Percentiles rank a stretch among this genome's conserved stretches.
Conservation (phyloP, 2,797 vertebrate species). For the Pseudochaenichthys georgianus region DNA sequence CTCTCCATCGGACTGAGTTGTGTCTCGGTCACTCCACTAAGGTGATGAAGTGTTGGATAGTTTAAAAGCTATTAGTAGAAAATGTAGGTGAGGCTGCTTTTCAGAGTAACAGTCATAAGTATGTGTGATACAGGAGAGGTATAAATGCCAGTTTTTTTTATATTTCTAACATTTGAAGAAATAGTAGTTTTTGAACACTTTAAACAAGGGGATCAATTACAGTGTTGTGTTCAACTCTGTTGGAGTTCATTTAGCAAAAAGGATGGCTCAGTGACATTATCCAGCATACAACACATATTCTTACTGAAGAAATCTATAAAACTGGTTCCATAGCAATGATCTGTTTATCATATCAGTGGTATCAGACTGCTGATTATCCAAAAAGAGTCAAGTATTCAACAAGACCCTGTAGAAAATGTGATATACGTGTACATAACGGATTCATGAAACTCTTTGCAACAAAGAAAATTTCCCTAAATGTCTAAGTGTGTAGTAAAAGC, state of each 20-base stretch:
- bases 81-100: neutral
- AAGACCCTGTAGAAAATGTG: too few species aligned
- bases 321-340: too few species aligned
- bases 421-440: too few species aligned
- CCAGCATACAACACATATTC: too few species aligned
- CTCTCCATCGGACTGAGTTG: neutral
- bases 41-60: conserved; percentile 31
- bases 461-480: neutral
- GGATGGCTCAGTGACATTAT: too few species aligned
- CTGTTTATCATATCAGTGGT: too few species aligned
- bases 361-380: too few species aligned
- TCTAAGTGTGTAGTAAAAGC: neutral
- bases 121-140: neutral
- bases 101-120: neutral
- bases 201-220: neutral
- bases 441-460: neutral
- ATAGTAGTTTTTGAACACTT: neutral
- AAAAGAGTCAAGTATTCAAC: too few species aligned
- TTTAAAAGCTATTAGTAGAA: conserved; percentile 9
- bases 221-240: too few species aligned
- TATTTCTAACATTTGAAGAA: neutral
- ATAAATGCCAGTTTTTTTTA: neutral
- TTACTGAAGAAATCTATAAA: too few species aligned
- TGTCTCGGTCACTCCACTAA: conserved; percentile 20
- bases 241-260: too few species aligned